phyloP scores from a whole-genome alignment of 2,888 invertebrate genomes.

The Camponotus fellah region DNA sequence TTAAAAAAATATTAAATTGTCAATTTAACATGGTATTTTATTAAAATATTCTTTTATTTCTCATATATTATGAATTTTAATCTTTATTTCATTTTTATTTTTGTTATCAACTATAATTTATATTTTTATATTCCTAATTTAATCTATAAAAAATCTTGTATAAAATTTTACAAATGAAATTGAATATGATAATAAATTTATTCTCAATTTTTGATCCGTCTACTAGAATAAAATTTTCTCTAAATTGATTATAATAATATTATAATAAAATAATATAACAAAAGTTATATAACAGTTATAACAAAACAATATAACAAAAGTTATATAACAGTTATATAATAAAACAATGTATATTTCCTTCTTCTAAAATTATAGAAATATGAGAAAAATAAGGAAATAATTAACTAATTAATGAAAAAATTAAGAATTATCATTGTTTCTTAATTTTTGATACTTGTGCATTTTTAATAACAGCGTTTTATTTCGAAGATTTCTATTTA shows the following conservation, averaged over 20 bases:
- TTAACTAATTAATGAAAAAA: neutral
- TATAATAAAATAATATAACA: no score
- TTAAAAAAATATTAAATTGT: conserved; percentile 84
- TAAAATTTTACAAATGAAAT: neutral
- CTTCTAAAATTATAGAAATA: neutral
- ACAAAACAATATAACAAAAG: no score
- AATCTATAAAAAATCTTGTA: no score
- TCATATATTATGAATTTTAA: neutral
- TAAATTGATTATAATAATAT: neutral
- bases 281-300: no score
- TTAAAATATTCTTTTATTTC: conserved; percentile 20
- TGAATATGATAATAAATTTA: conserved; percentile 70
- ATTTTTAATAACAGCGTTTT: neutral
- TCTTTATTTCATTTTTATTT: conserved; percentile 71
- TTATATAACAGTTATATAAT: no score
- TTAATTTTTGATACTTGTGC: neutral
- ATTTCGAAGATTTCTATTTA: neutral
- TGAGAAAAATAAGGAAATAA: neutral
- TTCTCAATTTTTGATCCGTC: conserved; percentile 80
- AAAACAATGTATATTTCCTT: neutral
- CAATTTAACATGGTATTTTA: conserved; percentile 21
- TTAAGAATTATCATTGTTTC: neutral
- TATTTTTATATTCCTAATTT: no score
- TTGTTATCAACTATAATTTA: neutral
- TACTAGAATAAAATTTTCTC: neutral